A percentile compares a stretch with the other conserved stretches of the same genome.
Conservation (phyloP, 2,888 invertebrate species). For the Andrena hattorfiana region DNA sequence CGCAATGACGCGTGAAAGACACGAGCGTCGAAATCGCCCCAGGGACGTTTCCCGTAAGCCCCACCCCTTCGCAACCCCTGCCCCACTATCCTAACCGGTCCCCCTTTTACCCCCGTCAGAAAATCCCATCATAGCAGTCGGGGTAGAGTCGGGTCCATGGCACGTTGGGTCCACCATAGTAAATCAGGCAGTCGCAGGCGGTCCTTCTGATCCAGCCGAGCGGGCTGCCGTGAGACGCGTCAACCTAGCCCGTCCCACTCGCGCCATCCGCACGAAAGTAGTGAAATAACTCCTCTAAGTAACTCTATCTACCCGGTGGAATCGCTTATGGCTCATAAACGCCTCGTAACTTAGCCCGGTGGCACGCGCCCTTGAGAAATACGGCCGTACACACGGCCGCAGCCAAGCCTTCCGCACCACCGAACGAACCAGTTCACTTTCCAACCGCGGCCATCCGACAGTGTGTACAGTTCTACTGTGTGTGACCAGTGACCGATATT, state of each 20-base stretch:
- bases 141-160: slow-evolving; percentile 71
- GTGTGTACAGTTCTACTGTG: slow-evolving; percentile 26
- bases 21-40: slow-evolving; percentile 54
- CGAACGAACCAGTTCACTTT: background rate
- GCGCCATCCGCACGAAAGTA: slow-evolving; percentile 74
- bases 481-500: slow-evolving; percentile 40
- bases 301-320: slow-evolving; percentile 81
- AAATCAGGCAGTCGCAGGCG: slow-evolving; percentile 84
- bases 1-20: slow-evolving; percentile 44
- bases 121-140: slow-evolving; percentile 76
- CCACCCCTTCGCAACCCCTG: slow-evolving; percentile 79
- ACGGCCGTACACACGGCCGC: slow-evolving; percentile 57
- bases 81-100: slow-evolving; percentile 73
- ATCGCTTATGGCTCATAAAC: slow-evolving; percentile 84
- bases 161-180: slow-evolving; percentile 80
- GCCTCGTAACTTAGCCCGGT: slow-evolving; percentile 83
- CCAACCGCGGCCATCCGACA: background rate
- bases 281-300: slow-evolving; percentile 81
- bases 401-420: slow-evolving; percentile 24
- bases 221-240: slow-evolving; percentile 74
- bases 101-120: slow-evolving; percentile 76
- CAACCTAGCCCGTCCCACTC: slow-evolving; percentile 71
- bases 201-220: slow-evolving; percentile 83
- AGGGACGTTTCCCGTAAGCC: slow-evolving; percentile 72
- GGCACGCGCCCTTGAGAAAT: slow-evolving; percentile 81